phyloP scores from a whole-genome alignment of 2,797 vertebrate species.

The Petrocephalus schoutedeni region DNA sequence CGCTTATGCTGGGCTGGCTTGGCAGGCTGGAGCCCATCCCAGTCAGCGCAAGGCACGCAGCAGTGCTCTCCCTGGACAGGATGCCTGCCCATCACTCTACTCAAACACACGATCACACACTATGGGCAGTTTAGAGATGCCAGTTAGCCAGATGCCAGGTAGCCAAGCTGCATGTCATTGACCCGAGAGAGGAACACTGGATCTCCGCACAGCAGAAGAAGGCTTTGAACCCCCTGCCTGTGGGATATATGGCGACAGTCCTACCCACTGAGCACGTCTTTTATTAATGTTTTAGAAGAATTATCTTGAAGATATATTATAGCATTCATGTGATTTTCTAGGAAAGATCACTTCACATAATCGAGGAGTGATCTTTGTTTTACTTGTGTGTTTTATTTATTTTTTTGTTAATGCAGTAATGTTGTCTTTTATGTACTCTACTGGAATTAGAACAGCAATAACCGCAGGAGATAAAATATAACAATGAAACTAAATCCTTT shows the following conservation, averaged over 20 bases:
- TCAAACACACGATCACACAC: not conserved
- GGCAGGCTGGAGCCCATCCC: not conserved
- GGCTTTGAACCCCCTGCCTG: not conserved
- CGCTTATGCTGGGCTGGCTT: not conserved
- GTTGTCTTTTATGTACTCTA: not conserved
- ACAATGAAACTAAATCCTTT: not conserved
- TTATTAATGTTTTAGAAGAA: not conserved
- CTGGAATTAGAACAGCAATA: not conserved
- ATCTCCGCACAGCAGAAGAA: not conserved
- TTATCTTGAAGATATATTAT: not conserved
- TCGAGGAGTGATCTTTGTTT: not conserved
- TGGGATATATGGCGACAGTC: not conserved
- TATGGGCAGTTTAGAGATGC: not conserved
- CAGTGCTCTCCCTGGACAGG: not conserved
- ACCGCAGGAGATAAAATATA: not conserved
- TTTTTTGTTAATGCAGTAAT: not conserved
- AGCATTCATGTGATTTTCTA: not conserved
- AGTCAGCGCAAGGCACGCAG: not conserved
- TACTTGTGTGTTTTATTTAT: not conserved
- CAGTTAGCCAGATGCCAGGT: not conserved
- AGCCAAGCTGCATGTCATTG: not conserved
- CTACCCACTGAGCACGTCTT: not conserved
- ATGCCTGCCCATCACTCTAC: not conserved
- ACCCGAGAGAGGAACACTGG: not conserved
- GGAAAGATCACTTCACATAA: not conserved